Evolutionary conservation across 2,797 vertebrate species (phyloP).

Genomic region (Dromococcyx pavoninus): DNA sequence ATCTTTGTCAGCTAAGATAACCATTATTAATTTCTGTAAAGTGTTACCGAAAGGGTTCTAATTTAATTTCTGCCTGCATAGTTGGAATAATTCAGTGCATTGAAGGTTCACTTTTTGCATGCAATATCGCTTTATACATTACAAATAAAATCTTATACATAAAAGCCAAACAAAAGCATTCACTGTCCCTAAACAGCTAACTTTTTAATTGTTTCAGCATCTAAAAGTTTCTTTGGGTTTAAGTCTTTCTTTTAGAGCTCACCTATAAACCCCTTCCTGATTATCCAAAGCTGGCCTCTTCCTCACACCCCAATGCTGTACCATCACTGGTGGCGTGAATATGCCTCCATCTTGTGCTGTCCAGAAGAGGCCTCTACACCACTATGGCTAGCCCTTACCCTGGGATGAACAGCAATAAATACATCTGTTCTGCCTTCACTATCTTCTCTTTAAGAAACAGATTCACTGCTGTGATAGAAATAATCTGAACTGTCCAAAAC

Average conservation of each 20-base stretch:
- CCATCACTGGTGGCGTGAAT: too few species aligned
- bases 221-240: neutral
- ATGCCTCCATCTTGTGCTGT: neutral
- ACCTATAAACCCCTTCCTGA: neutral
- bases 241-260: neutral
- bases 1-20: neutral
- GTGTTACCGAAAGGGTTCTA: neutral
- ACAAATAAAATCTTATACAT: too few species aligned
- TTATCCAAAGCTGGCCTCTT: neutral
- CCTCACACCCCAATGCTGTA: neutral
- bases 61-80: neutral
- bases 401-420: neutral
- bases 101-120: neutral
- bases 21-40: neutral
- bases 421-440: neutral
- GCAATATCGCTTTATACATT: neutral
- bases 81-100: neutral
- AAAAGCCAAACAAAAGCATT: neutral
- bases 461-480: neutral
- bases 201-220: neutral
- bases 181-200: neutral
- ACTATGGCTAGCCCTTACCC: neutral
- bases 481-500: neutral
- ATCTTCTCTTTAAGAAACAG: neutral
- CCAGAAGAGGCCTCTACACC: neutral